These are phyloP conservation scores for Drusus annulatus DNA, from an alignment of 1,140 invertebrate genomes.

Conservation along the genomic window DNA sequence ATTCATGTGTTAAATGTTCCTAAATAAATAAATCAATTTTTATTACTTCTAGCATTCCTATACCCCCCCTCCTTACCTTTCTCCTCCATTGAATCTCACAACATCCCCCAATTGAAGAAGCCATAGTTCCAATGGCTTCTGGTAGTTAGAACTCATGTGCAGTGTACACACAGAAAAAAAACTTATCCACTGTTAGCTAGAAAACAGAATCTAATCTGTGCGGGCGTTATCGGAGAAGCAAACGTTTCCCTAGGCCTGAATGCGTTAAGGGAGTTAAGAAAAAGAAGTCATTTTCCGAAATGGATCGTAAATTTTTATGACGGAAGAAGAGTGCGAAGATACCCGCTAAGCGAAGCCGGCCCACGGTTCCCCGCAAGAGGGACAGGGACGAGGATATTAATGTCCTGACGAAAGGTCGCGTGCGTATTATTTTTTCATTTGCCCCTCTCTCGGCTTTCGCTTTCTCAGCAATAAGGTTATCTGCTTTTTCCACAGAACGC, in stretches of 20 bases:
- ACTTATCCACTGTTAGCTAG: too few relatives aligned
- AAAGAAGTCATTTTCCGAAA: slow-evolving; percentile 59
- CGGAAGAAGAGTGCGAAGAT: slow-evolving; percentile 50
- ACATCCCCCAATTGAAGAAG: too few relatives aligned
- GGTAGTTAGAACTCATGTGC: too few relatives aligned
- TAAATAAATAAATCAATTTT: too few relatives aligned
- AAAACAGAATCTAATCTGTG: too few relatives aligned
- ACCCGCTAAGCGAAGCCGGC: slow-evolving; percentile 17
- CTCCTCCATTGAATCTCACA: too few relatives aligned
- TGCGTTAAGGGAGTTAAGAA: slow-evolving; percentile 57
- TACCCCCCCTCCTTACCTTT: too few relatives aligned
- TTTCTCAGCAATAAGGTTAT: slow-evolving; percentile 57
- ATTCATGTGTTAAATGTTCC: too few relatives aligned
- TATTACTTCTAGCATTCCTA: too few relatives aligned
- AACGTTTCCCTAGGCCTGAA: slow-evolving; percentile 5
- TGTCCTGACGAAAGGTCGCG: slow-evolving; percentile 53
- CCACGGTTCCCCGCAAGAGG: slow-evolving; percentile 18
- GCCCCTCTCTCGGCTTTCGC: slow-evolving; percentile 47
- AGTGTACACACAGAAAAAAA: too few relatives aligned
- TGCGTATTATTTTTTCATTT: slow-evolving; percentile 60
- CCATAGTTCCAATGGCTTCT: too few relatives aligned
- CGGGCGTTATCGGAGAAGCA: too few relatives aligned
- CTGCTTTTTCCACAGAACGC: slow-evolving; percentile 9
- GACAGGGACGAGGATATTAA: slow-evolving; percentile 29
- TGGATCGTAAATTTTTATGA: slow-evolving; percentile 59